A percentile compares a stretch with the other conserved stretches of the same genome.
Evolutionary conservation across 2,797 vertebrate species (phyloP).

Genomic region (Sarcophilus harrisii): DNA sequence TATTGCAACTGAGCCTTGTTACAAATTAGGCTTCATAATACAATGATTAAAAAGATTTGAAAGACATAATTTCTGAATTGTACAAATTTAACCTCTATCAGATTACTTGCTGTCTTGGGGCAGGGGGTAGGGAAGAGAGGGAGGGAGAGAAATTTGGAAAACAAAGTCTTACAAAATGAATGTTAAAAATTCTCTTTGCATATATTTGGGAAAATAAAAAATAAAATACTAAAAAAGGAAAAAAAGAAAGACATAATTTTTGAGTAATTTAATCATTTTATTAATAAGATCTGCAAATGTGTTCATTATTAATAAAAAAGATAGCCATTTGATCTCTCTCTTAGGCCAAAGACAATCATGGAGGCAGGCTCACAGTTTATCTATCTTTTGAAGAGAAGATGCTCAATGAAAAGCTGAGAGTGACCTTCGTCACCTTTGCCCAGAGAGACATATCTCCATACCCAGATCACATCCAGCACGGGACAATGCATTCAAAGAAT

Average conservation of each 20-base stretch:
- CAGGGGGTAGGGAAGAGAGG: too few relatives aligned
- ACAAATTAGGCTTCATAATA: not conserved
- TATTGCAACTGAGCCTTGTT: not conserved
- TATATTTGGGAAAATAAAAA: too few relatives aligned
- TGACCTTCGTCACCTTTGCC: not conserved
- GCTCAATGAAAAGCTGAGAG: not conserved
- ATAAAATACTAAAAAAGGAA: too few relatives aligned
- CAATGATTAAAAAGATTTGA: not conserved
- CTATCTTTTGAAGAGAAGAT: not conserved
- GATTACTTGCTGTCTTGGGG: too few relatives aligned
- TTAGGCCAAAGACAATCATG: not conserved
- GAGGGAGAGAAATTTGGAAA: too few relatives aligned
- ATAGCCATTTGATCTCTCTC: not conserved
- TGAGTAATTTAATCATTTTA: not conserved
- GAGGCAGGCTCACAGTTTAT: not conserved
- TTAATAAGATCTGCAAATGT: too few relatives aligned
- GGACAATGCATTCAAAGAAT: not conserved
- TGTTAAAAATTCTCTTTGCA: too few relatives aligned
- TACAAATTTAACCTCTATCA: too few relatives aligned
- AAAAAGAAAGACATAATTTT: not conserved
- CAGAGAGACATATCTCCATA: not conserved
- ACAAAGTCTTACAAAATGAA: too few relatives aligned
- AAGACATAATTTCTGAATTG: not conserved
- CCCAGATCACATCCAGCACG: not conserved
- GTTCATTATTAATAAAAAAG: too few relatives aligned